Base-by-base conservation (phyloP, 37 sponge, comb jelly and placozoan genomes). In the Cliona cf. orientalis region DNA sequence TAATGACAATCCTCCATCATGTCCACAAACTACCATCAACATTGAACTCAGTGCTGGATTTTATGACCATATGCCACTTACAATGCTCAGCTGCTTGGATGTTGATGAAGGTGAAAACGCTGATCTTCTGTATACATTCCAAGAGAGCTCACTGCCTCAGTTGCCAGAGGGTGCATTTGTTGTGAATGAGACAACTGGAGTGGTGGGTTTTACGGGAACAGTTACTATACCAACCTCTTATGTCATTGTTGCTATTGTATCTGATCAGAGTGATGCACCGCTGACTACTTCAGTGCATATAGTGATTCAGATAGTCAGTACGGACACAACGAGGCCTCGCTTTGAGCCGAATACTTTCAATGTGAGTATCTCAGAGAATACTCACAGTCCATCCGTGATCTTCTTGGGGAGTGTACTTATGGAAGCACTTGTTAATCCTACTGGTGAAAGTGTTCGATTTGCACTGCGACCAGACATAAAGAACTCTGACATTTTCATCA, bases 1-100 rank as follows among this genome's bases (percentile, higher is more conserved):
- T n/a, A 94, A 94, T 71, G 91, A 94, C 41, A 86, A 90, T 62
- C 62, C 67, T 41, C 91, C 91, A 29, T 36, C 46, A 28, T 91
- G 86, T 74, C 49, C 14, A 9, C 31, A 29, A 0, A 32, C 6
- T 62, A 34, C 43, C 39, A 61, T 64, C 34, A 53, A 21, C 12
- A 58, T 59, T 37, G 58, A 28, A 2, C 41, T 74, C 12, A 21
- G 17, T 39, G 73, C 75, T 5, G 80, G 75, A 22, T 37, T 23
- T 22, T 69, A 87, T 28, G 37, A 29, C 34, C 17, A 65, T 36
- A 44, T 66, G 14, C 56, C 41, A 28, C 62, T 91, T 4, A 64
- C 78, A 26, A 46, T 44, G 23, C 66, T 86, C 0, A 28, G 36
- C n/a, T 86, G 87, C 62, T 36, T 34, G 41, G 92, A 91, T 46